Base-by-base conservation (phyloP, 2,113 vertebrate species). In the Australoheros scitulus region DNA sequence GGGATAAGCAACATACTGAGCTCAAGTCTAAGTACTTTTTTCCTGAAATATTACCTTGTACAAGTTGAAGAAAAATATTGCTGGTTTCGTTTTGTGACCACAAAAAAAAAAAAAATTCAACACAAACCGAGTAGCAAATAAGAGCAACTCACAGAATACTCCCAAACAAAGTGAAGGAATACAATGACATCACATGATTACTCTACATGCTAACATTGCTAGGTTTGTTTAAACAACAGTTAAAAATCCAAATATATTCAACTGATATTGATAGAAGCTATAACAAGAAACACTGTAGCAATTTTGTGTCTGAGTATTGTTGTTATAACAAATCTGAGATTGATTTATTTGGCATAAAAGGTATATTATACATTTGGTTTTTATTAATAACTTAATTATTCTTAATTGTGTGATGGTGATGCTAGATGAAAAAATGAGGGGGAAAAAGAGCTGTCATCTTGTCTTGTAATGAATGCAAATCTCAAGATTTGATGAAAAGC, bases 1-100 rank as follows among this genome's bases (percentile, higher is more conserved):
- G 55, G 56, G 60, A 85, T 41, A 61, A 76, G 77, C 76, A 15
- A 55, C 70, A 83, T 76, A 68, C 41, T 72, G 58, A 70, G 77
- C 75, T 78, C 58, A 59, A 74, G n/a, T 43, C 61, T 52, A 70
- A n/a, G 29, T 29, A 32, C 13, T 6, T 38, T 63, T 34, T 74
- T 75, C 26, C 57, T 79, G 70, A 81, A 88, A 83, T 56, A 4
- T 64, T 41, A 79, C 55, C 34, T 24, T 8, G 70, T 36, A 20
- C 36, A 43, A 38, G 59, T 7, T 2, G 7, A 36, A 24, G 15
- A 24, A 52, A 68, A 65, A 52, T 13, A 24, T 20, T 61, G 59
- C 20, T 4, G 9, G 18, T 65, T 65, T 59, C 47, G 43, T 38
- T 55, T 47, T 81, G 26, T 60, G 5, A 81, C 1, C 0, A 34